Conservation (phyloP, 1,140 invertebrate genomes). For the Rhizoglyphus robini region DNA sequence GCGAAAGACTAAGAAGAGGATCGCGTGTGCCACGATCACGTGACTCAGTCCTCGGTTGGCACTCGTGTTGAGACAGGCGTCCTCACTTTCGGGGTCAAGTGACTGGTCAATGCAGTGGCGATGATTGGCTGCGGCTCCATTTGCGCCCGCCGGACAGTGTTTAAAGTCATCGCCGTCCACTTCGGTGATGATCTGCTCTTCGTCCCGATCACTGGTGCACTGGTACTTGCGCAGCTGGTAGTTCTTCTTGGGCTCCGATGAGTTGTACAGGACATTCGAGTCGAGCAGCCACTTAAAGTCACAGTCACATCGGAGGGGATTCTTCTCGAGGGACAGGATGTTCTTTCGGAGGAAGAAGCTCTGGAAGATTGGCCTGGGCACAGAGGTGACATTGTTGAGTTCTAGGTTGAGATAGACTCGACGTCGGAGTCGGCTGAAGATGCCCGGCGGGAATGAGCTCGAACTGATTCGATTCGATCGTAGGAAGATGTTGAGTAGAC, state of each 20-base stretch:
- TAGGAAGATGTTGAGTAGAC: slow-evolving; percentile 4
- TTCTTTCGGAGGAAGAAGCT: not conserved
- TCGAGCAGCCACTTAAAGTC: slow-evolving; percentile 13
- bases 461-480: not conserved
- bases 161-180: not conserved
- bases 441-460: not conserved
- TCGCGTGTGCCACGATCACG: too few species aligned
- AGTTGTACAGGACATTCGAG: not conserved
- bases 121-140: not conserved
- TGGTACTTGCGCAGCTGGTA: not conserved
- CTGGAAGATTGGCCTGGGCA: not conserved
- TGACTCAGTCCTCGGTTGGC: too few species aligned
- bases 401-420: not conserved
- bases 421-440: not conserved
- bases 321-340: not conserved
- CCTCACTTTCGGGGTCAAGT: not conserved
- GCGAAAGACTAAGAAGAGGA: too few species aligned
- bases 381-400: not conserved
- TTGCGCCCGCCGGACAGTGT: not conserved
- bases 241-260: not conserved
- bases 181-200: not conserved
- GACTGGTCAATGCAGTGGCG: not conserved
- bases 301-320: slow-evolving; percentile 18
- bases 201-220: not conserved
- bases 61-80: too few species aligned